Conservation (phyloP, 2,888 invertebrate genomes). For the Drosophila anceps region DNA sequence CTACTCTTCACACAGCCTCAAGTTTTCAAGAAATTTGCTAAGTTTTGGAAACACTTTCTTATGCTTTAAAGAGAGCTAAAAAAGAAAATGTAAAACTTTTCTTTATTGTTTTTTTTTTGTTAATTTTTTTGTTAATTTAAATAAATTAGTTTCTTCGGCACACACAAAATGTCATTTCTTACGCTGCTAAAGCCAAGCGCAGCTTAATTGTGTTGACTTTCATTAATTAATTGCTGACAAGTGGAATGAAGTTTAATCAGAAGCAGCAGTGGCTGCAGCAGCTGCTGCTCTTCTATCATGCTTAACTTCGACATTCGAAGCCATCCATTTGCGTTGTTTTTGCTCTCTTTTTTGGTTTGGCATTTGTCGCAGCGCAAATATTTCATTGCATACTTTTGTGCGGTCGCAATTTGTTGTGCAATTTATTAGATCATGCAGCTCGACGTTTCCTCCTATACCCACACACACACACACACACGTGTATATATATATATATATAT, state of each 20-base stretch:
- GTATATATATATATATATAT: not conserved
- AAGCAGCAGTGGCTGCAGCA: not conserved
- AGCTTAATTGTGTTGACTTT: constrained; percentile 20
- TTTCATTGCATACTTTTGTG: constrained; percentile 74
- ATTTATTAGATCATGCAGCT: constrained; percentile 59
- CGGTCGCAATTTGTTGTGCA: constrained; percentile 68
- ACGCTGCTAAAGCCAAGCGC: not conserved
- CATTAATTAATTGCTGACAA: constrained; percentile 28
- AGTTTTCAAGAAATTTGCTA: too few species aligned
- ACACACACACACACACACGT: too few species aligned
- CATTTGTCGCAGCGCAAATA: constrained; percentile 63
- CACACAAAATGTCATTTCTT: not conserved
- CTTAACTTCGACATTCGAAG: not conserved
- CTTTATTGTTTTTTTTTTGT: not conserved
- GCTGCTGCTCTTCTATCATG: constrained; percentile 7
- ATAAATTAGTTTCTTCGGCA: not conserved
- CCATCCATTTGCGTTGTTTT: constrained; percentile 21
- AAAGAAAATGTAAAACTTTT: not conserved
- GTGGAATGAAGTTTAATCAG: constrained; percentile 8
- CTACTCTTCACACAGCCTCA: too few species aligned
- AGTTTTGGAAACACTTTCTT: not conserved
- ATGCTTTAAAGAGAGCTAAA: not conserved
- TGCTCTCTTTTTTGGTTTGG: not conserved
- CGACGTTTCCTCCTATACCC: not conserved
- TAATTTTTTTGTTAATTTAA: constrained; percentile 2